Evolutionary conservation across 2,888 invertebrate species (phyloP).

Genomic region (Gandaritis pyraliata): DNA sequence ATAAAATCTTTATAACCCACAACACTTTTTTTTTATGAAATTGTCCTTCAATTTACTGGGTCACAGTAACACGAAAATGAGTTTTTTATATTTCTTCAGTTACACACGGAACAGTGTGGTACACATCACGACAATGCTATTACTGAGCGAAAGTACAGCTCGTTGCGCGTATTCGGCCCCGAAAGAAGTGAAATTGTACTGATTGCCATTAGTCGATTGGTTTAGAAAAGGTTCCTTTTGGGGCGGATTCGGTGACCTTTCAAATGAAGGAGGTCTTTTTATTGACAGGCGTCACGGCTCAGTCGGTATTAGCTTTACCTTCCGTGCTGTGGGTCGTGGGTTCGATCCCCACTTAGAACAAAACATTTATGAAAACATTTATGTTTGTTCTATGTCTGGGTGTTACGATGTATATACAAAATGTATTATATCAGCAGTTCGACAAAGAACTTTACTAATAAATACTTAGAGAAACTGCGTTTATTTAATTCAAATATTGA

Average conservation of each 20-base stretch:
- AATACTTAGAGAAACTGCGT: too few relatives aligned
- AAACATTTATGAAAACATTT: too few relatives aligned
- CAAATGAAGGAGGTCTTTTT: background rate
- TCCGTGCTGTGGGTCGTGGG: too few relatives aligned
- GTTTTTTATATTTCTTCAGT: background rate
- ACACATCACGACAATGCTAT: conserved; percentile 25
- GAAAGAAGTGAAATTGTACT: conserved; percentile 29
- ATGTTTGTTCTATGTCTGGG: too few relatives aligned
- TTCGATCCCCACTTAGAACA: too few relatives aligned
- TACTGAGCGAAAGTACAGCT: conserved; percentile 27
- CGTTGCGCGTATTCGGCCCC: conserved; percentile 22
- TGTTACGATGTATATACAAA: too few relatives aligned
- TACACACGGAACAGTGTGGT: conserved; percentile 5
- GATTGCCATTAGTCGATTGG: conserved; percentile 28
- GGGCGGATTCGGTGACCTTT: conserved; percentile 20
- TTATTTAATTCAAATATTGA: too few relatives aligned
- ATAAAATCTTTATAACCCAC: background rate
- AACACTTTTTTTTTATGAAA: background rate
- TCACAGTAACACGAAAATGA: background rate
- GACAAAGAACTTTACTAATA: too few relatives aligned
- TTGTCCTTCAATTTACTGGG: background rate
- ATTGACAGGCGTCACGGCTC: too few relatives aligned
- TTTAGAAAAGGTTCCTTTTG: conserved; percentile 17
- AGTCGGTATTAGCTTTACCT: too few relatives aligned
- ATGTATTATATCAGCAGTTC: too few relatives aligned